Percentiles rank a stretch among this genome's conserved stretches.
phyloP scores from a whole-genome alignment of 2,888 invertebrate genomes.

The Caenorhabditis zanzibari region DNA sequence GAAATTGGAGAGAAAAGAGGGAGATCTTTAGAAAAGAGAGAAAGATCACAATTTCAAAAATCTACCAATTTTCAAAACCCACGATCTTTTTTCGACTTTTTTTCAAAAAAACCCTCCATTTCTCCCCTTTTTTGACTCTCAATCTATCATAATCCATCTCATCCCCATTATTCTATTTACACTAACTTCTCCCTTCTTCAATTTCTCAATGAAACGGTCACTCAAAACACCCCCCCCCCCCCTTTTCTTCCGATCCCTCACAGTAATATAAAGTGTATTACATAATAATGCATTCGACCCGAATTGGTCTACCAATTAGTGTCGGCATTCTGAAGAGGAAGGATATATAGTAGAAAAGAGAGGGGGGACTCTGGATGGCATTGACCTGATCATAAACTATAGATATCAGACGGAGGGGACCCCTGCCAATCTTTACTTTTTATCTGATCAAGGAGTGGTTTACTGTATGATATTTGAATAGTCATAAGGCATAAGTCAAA shows the following conservation, averaged over 20 bases:
- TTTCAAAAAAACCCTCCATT: too few species aligned
- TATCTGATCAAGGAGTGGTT: conserved; percentile 33
- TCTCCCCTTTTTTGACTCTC: too few species aligned
- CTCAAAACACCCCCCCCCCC: background rate
- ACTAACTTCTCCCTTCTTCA: background rate
- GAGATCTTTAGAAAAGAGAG: too few species aligned
- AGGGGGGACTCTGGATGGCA: conserved; percentile 40
- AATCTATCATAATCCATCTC: too few species aligned
- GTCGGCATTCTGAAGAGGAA: conserved; percentile 23
- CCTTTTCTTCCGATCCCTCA: conserved; percentile 30
- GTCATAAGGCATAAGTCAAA: background rate
- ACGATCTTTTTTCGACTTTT: too few species aligned
- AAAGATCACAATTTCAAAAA: too few species aligned
- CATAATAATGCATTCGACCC: conserved; percentile 61
- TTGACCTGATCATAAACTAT: conserved; percentile 66
- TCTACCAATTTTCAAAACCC: too few species aligned
- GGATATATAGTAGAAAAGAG: background rate
- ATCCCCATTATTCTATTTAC: too few species aligned
- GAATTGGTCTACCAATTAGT: conserved; percentile 64
- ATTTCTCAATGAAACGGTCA: conserved; percentile 18
- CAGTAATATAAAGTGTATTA: conserved; percentile 57
- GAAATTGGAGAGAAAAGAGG: too few species aligned
- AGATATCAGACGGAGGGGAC: conserved; percentile 39
- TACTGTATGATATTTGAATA: conserved; percentile 26
- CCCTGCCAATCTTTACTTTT: conserved; percentile 25